Evolutionary conservation across 1,140 invertebrate species (phyloP).

Genomic region (Drepana arcuata): DNA sequence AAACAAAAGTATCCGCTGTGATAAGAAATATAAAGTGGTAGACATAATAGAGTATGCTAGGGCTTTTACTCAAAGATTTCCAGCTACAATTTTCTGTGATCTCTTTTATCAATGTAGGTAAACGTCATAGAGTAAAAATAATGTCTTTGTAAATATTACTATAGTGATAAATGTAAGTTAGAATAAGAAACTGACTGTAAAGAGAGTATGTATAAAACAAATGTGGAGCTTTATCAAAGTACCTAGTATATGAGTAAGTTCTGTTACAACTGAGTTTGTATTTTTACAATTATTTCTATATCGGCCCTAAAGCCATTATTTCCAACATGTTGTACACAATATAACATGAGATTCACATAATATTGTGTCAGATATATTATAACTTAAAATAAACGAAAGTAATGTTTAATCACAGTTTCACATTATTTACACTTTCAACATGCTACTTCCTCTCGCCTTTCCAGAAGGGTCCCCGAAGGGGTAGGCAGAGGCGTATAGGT

Average conservation of each 20-base stretch:
- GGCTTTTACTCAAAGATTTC: constrained; percentile 68
- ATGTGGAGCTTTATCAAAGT: constrained; percentile 70
- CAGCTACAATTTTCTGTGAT: constrained; percentile 74
- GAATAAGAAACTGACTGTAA: constrained; percentile 53
- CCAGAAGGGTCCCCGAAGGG: too few species aligned
- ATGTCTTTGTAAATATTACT: constrained; percentile 59
- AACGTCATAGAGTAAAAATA: constrained; percentile 56
- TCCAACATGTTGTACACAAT: constrained; percentile 61
- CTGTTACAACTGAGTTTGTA: constrained; percentile 65
- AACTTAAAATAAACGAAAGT: constrained; percentile 60
- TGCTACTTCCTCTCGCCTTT: too few species aligned
- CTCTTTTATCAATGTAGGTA: constrained; percentile 71
- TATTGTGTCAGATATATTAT: constrained; percentile 60
- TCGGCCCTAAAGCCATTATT: constrained; percentile 43
- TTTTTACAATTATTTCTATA: constrained; percentile 69
- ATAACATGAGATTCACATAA: constrained; percentile 43
- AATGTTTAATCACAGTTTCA: too few species aligned
- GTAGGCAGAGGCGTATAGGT: too few species aligned
- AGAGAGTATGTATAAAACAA: constrained; percentile 70
- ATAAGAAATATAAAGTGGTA: constrained; percentile 66
- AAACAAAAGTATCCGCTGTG: constrained; percentile 62
- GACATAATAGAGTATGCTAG: constrained; percentile 57
- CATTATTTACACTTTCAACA: too few species aligned
- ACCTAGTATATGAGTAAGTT: constrained; percentile 64
- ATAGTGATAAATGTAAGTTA: constrained; percentile 34